Evolutionary conservation across 2,888 invertebrate genomes (phyloP).

Genomic region (Sturmia bella): DNA sequence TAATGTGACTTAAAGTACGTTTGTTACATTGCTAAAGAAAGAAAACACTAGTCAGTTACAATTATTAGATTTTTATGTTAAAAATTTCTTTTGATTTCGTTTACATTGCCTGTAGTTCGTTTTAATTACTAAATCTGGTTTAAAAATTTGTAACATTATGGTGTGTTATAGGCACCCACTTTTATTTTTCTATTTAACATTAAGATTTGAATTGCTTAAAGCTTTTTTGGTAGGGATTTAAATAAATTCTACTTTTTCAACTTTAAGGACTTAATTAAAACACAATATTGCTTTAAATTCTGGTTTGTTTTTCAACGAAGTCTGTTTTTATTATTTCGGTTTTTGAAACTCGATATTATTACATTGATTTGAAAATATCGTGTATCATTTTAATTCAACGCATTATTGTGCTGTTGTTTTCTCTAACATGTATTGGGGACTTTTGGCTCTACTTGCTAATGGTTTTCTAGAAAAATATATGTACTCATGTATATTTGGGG

Average conservation of each 20-base stretch:
- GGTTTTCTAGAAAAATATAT: constrained; percentile 54
- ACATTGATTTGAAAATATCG: neutral
- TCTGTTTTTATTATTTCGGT: constrained; percentile 13
- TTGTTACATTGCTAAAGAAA: constrained; percentile 9
- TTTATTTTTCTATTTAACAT: constrained; percentile 46
- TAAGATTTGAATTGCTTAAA: constrained; percentile 35
- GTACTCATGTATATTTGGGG: neutral
- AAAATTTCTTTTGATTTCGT: constrained; percentile 16
- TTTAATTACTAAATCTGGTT: neutral
- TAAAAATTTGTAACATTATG: constrained; percentile 53
- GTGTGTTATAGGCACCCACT: constrained; percentile 50
- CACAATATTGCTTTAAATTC: constrained; percentile 50
- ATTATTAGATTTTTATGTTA: constrained; percentile 14
- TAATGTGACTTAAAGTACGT: constrained; percentile 24
- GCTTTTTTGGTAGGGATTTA: constrained; percentile 7
- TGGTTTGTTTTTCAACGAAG: neutral
- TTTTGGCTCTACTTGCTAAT: constrained; percentile 39
- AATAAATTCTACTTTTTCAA: constrained; percentile 25
- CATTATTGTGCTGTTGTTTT: constrained; percentile 32
- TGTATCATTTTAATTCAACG: constrained; percentile 7
- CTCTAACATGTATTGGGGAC: constrained; percentile 6
- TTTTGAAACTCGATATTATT: constrained; percentile 22
- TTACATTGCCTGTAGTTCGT: constrained; percentile 16
- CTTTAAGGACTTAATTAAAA: neutral
- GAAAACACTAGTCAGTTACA: constrained; percentile 2